Evolutionary conservation across 2,113 vertebrate species (phyloP), one percentile per base, ranked within the genome.

Genomic region (Emydura subglobosa): DNA sequence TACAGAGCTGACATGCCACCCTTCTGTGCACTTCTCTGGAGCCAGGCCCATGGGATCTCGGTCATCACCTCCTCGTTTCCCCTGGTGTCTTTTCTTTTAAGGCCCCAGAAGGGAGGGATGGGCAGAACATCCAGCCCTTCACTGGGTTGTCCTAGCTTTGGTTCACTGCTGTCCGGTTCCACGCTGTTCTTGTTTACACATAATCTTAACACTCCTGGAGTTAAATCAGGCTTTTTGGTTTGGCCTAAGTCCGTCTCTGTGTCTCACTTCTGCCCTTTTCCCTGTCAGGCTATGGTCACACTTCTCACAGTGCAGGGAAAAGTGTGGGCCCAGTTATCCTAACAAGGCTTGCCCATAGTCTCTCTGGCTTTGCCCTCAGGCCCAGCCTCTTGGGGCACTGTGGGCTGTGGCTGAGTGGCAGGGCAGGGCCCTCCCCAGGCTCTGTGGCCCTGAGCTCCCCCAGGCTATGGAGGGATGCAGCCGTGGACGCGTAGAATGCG

Each of bases 231-330:
- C 34, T 34, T 19, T 68, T n/a, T 53, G 51, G 51, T 14, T 47
- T 0, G 0, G 11, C 51, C n/a, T 2, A 1, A 21, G 10, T 79
- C 61, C 59, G 5, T 21, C 65, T 34, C 17, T 9, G 44, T 51
- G 57, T 34, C 86, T 83, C 27, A 4, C 17, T 82, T 0, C 14
- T 1, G 0, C 22, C 47, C 79, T 57, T 65, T 49, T 24, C 0
- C 0, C 78, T 16, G 50, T 31, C 50, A 82, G 2, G 6, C 12
- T 31, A 29, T 31, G 59, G 29, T 31, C 61, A 34, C 31, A 16
- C 61, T 34, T 34, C 57, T 31, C 29, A 31, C 11, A 17, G 12
- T 1, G 29, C 9, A 31, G 61, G 7, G 61, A 4, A 65, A 34
- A 7, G 13, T 34, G 61, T 17, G 13, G 34, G 31, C 29, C 59